phyloP scores from a whole-genome alignment of 1,140 invertebrate genomes.

The Microplitis demolitor region DNA sequence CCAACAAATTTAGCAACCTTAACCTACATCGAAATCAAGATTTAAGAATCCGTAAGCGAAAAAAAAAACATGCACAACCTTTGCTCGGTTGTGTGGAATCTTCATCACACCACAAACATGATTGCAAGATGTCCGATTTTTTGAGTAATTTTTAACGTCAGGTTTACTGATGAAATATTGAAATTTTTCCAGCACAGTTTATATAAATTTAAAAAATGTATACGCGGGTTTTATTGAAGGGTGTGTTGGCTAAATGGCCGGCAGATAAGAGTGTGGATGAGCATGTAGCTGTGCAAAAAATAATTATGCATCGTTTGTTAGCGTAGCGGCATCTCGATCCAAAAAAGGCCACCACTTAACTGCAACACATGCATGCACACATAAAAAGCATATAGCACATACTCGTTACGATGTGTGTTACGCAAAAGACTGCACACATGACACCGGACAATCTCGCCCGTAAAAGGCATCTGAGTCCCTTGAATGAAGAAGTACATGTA shows the following conservation, averaged over 20 bases:
- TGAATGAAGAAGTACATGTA: constrained; percentile 38
- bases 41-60: neutral
- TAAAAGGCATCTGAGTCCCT: constrained; percentile 42
- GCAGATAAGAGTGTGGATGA: neutral
- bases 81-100: neutral
- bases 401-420: constrained; percentile 35
- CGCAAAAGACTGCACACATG: constrained; percentile 35
- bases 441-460: constrained; percentile 18
- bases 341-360: neutral
- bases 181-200: neutral
- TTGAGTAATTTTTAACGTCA: neutral
- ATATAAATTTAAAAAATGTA: neutral
- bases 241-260: neutral
- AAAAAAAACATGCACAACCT: neutral
- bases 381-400: constrained; percentile 32
- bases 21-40: constrained; percentile 7
- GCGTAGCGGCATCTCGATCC: neutral
- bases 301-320: constrained; percentile 17
- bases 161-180: neutral
- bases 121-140: neutral
- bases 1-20: constrained; percentile 6
- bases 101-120: neutral
- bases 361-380: constrained; percentile 36
- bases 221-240: neutral
- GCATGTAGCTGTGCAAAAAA: neutral